Evolutionary conservation across 2,113 vertebrate species (phyloP), one percentile per base, ranked within the genome.

Genomic region (Grammomys surdaster): DNA sequence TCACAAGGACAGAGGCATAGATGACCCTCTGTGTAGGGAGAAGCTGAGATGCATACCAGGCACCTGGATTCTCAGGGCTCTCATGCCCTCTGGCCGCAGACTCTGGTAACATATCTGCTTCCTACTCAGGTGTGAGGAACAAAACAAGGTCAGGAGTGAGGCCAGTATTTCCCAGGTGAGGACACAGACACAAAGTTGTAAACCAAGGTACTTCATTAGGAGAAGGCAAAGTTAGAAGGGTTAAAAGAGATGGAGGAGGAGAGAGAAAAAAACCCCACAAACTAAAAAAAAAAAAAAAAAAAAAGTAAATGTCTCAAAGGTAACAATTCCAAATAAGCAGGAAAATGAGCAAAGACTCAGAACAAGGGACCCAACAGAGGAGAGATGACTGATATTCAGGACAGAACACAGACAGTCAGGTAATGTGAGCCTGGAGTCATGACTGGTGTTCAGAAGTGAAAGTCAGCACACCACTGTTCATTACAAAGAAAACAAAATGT

Each of bases 161-260:
- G 22, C 36, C 8, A 77, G 20, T 19, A 48, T 33, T 91, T 54
- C 31, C 7, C 58, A 24, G 19, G n/a, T 88, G 82, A 86, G 67
- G 28, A 80, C 36, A 2, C 2, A 88, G 33, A n/a, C 1, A 33
- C 22, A 48, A 75, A 48, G 51, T 70, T 33, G 84, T 46, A 87
- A 69, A 95, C n/a, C 20, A 91, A 87, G 43, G 60, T 26, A 89
- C 10, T 70, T 80, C 33, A 93, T 63, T 58, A 91, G 80, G 28
- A 89, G 28, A 90, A 17, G 63, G 75, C 33, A 54, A 63, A 63
- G 56, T 63, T 65, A 84, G 13, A 7, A 43, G 40, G 11, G 78
- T 91, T 72, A 88, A 87, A 86, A 31, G 46, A 33, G 17, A 67
- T n/a, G 16, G 63, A 96, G 43, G 12, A 54, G 43, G 40, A 89